Evolutionary conservation across 2,113 vertebrate genomes (phyloP), one percentile per base, ranked within the genome.

Genomic region (Acanthisitta chloris): DNA sequence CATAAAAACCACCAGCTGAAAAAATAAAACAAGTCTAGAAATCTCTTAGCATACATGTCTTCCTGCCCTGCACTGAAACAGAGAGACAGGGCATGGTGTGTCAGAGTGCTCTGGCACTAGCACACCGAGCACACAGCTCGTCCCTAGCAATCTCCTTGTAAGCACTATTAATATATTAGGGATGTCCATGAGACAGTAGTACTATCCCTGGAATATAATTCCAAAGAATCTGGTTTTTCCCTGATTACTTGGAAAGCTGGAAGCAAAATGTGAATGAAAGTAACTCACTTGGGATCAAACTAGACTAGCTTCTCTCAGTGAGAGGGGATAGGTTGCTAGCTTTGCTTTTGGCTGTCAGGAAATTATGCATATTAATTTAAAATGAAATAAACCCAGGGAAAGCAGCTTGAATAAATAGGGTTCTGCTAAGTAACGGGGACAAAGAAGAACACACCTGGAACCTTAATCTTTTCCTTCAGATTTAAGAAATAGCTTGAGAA

Each of bases 31-130:
- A 17, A 59, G 23, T 34, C 42, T 38, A 77, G 55, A 51, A 70
- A 55, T 55, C 42, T 19, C 18, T 51, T 34, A 8, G 8, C 10
- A 42, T 42, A 29, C 2, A 1, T 1, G 3, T 20, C 23, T 52
- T 45, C 36, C 33, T 26, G 26, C 78, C 51, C 85, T 71, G n/a
- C 3, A 1, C 1, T 29, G 55, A 48, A 81, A 29, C 38, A 54
- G 66, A 81, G 14, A 64, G 21, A 45, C 17, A 9, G 4, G 10
- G 54, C 36, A 16, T 3, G 1, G 45, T 8, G 20, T 8, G 6
- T 31, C 29, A 55, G 43, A 83, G 52, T 0, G 0, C 24, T 49
- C 25, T 51, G 66, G 33, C 58, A 72, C 13, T 17, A 31, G 45
- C 51, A 73, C 8, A 18, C 24, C 3, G 4, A 52, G 70, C 48